A percentile compares a stretch with the other conserved stretches of the same genome.
phyloP scores from a whole-genome alignment of 2,113 vertebrate species.

The Tetrao urogallus region DNA sequence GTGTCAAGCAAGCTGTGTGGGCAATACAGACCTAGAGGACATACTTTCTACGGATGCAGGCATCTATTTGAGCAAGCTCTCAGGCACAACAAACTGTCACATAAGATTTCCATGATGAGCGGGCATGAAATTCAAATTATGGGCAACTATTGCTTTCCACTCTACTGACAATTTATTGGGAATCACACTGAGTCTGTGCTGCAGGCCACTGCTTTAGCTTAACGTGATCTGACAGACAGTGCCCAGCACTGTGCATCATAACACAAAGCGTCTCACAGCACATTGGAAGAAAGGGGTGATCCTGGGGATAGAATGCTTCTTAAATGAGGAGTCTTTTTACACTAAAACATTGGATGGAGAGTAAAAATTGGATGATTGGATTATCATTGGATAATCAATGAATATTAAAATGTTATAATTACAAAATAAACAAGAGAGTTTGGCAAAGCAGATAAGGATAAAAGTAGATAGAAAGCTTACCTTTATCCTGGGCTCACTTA shows the following conservation, averaged over 20 bases:
- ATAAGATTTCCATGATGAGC: background rate
- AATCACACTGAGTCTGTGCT: background rate
- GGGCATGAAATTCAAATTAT: conserved; percentile 64
- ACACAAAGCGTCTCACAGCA: background rate
- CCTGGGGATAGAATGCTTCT: background rate
- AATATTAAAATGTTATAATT: no score
- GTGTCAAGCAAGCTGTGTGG: background rate
- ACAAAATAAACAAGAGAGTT: no score
- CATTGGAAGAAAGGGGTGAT: background rate
- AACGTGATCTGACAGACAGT: conserved; percentile 58
- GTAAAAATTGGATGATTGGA: no score
- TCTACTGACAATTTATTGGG: conserved; percentile 51
- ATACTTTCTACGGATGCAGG: background rate
- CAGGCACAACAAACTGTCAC: conserved; percentile 16
- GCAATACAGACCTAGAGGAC: background rate
- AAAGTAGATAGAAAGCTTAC: no score
- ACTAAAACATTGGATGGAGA: background rate
- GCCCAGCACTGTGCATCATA: rapidly evolving
- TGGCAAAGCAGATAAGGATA: no score
- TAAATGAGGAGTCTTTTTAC: background rate
- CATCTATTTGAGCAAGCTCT: conserved; percentile 45
- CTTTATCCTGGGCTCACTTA: no score
- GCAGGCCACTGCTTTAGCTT: conserved; percentile 29
- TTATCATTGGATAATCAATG: no score
- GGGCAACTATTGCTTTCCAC: conserved; percentile 60